Percentiles rank a stretch among this genome's conserved stretches.
These are phyloP conservation scores for Gadopsis bispinosus DNA, from an alignment of 2,797 vertebrate genomes.

Conservation along the genomic window DNA sequence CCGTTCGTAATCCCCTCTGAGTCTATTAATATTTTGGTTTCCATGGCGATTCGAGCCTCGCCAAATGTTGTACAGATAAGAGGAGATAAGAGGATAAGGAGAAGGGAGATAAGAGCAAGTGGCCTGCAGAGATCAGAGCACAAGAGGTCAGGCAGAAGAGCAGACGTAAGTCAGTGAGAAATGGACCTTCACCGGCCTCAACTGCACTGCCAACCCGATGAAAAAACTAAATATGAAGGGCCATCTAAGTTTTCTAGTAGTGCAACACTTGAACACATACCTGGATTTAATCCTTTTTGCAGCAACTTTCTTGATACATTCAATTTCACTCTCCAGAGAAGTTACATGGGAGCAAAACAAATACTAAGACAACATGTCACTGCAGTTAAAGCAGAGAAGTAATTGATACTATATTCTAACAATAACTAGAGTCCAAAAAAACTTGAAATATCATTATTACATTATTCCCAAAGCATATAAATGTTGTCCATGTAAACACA, in stretches of 20 bases:
- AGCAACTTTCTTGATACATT: constrained; percentile 33
- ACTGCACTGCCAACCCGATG: constrained; percentile 39
- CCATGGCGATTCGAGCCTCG: constrained; percentile 77
- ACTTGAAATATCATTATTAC: background rate
- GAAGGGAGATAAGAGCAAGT: constrained; percentile 79
- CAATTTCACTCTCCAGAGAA: constrained; percentile 31
- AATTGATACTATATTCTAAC: background rate
- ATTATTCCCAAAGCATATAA: constrained; percentile 11
- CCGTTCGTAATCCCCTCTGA: constrained; percentile 75
- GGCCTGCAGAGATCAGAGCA: constrained; percentile 78
- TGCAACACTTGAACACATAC: constrained; percentile 29
- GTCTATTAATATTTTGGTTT: constrained; percentile 81
- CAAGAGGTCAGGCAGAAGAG: constrained; percentile 72
- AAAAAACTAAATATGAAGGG: constrained; percentile 41
- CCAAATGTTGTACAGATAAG: constrained; percentile 77
- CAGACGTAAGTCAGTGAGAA: constrained; percentile 68
- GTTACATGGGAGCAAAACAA: constrained; percentile 24
- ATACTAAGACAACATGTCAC: constrained; percentile 7
- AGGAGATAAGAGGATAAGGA: constrained; percentile 80
- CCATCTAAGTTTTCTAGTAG: constrained; percentile 10
- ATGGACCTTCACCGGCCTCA: constrained; percentile 54
- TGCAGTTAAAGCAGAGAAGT: constrained; percentile 13
- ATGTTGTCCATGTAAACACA: background rate
- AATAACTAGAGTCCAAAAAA: background rate
- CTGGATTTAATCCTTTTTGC: constrained; percentile 13